Percentiles rank a stretch among this genome's conserved stretches.
Evolutionary conservation across 2,888 invertebrate species (phyloP).

Genomic region (Cheilosia impressa): DNA sequence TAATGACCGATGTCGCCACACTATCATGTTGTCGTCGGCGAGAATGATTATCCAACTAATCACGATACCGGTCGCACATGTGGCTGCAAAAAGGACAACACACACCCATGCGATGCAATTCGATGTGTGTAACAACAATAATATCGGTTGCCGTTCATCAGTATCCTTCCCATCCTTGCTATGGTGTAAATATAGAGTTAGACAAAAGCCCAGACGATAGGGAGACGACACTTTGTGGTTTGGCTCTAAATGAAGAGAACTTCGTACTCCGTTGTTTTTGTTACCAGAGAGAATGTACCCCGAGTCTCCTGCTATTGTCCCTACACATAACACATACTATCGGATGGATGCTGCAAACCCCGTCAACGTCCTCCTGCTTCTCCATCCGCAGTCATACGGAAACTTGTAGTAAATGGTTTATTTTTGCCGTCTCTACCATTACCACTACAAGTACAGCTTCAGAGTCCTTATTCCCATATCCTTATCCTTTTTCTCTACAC

Average conservation of each 20-base stretch:
- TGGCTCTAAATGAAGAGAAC: conserved; percentile 24
- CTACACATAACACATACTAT: conserved; percentile 20
- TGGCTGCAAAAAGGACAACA: background rate
- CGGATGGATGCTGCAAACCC: conserved; percentile 47
- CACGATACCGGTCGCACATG: conserved; percentile 31
- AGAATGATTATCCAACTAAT: conserved; percentile 61
- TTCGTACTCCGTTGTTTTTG: conserved; percentile 17
- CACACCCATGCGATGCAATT: background rate
- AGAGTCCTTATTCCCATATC: background rate
- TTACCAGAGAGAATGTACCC: background rate
- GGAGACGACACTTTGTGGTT: conserved; percentile 56
- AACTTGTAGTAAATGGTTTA: conserved; percentile 69
- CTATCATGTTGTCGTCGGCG: conserved; percentile 38
- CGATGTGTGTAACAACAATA: conserved; percentile 36
- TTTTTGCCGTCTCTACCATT: conserved; percentile 61
- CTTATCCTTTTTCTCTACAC: background rate
- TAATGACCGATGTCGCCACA: conserved; percentile 57
- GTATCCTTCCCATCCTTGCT: background rate
- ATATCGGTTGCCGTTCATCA: conserved; percentile 60
- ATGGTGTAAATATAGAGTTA: conserved; percentile 44
- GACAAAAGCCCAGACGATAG: conserved; percentile 70
- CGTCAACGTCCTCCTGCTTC: conserved; percentile 18
- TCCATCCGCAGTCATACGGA: conserved; percentile 59
- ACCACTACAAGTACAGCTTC: background rate
- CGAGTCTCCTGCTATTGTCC: too few relatives aligned